Evolutionary conservation across 2,113 vertebrate genomes (phyloP), one percentile per base, ranked within the genome.

Genomic region (Peromyscus maniculatus): DNA sequence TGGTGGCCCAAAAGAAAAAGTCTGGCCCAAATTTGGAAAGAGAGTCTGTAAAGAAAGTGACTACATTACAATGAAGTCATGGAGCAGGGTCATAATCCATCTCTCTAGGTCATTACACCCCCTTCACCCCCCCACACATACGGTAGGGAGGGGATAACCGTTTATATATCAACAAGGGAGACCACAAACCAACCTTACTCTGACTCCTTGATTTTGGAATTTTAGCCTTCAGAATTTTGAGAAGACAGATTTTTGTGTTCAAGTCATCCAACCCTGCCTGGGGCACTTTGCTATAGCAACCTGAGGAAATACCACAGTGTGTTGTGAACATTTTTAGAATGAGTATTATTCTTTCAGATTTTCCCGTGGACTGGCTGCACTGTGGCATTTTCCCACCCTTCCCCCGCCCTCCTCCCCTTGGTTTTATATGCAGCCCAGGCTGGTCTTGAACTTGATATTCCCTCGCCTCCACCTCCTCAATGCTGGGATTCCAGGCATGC

Each of bases 261-360:
- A 62, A 5, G 84, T 28, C 33, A 24, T 52, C 2, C 5, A 43
- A 43, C 39, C 39, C 39, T 66, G 19, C 7, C 64, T 26, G 21
- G 71, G 57, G 5, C 33, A 26, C 52, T 89, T 71, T 62, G 75
- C 24, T n/a, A 22, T 43, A n/a, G 43, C 7, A 33, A 10, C 78
- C 26, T 52, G 36, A 26, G 26, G 10, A 57, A 52, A 31, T 75
- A 55, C 64, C 19, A 11, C 1, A 36, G 17, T n/a, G 39, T 66
- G 46, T 64, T 43, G 39, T 74, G 13, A 77, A 64, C 49, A 52
- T 33, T 66, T 78, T 52, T 64, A 66, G 87, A 87, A 59, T 93
- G 72, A 71, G n/a, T 91, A n/a, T 36, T 57, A 33, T 17, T 17
- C 13, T 93, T 89, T 90, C 84, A 89, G 72, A 55, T 93, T 55